These are phyloP conservation scores for Microcebus griseorufus DNA, from an alignment of 2,113 vertebrate genomes.

Conservation along the genomic window DNA sequence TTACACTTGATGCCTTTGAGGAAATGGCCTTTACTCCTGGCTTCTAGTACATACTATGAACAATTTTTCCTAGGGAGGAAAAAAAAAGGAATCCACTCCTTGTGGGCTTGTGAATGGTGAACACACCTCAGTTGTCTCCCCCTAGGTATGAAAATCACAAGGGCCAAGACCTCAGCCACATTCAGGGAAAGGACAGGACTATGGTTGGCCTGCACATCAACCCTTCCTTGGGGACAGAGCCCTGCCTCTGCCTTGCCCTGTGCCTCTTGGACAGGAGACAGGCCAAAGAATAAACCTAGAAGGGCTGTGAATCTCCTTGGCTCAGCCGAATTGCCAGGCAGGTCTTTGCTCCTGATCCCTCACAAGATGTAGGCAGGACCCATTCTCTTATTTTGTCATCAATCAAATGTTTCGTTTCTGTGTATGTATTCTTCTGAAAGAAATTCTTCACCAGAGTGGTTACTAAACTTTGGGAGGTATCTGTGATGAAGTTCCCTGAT, in stretches of 20 bases:
- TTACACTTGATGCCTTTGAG: neutral
- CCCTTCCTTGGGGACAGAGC: neutral
- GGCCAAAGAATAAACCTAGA: neutral
- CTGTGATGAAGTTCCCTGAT: neutral
- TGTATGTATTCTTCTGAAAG: neutral
- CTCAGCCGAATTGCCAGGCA: neutral
- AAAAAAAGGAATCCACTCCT: neutral
- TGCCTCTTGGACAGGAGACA: neutral
- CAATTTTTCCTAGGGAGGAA: neutral
- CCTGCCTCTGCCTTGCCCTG: no score
- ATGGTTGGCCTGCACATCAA: neutral
- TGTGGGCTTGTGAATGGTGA: neutral
- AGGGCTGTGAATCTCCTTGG: neutral
- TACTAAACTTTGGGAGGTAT: neutral
- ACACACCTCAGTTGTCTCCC: neutral
- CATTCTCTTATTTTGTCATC: neutral
- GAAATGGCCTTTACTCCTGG: neutral
- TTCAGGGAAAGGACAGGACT: neutral
- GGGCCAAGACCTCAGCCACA: neutral
- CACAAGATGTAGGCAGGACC: neutral
- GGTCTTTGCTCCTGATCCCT: neutral
- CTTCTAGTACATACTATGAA: neutral
- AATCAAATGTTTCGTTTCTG: neutral
- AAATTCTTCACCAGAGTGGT: neutral
- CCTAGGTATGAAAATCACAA: neutral